Evolutionary conservation across 35 echinoderm and acorn worm genomes (phyloP), one percentile per base, ranked within the genome.

Genomic region (Heliocidaris erythrogramma): DNA sequence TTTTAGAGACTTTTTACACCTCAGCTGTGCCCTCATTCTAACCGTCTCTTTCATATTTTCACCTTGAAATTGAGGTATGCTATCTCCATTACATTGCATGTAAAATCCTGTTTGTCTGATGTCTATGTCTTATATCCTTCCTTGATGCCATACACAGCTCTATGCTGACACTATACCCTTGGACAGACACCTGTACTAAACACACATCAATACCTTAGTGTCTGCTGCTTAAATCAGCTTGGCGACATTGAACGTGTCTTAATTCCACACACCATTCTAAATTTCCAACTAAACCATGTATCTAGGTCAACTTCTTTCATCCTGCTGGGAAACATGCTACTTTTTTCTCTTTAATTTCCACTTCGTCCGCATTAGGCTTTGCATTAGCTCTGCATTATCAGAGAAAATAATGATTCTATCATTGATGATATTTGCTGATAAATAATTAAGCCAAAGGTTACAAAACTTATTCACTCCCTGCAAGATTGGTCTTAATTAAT

Each of bases 121-220:
- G 31, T 89, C 47, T 32, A 27, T 89, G 87, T 89, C 87, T 89
- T 89, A 42, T 89, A 89, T 89, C 87, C 87, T 89, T 89, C 87
- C 87, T 89, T 89, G 87, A 89, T 89, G 87, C 87, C 87, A 89
- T 89, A 89, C 87, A 48, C 87, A 89, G 87, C 32, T 89, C 47
- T 56, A 10, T 56, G 52, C 52, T 56, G 7, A 14, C 14, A 24
- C 7, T 21, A 18, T 78, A 78, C 65, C 65, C 65, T 21, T 78
- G 7, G 65, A 78, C 27, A 78, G 18, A 78, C 65, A 78, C 65
- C 65, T 78, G 65, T 78, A 78, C 60, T 4, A 17, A 69, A 69
- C 6, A 69, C 60, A 69, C 60, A 69, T 17, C 60, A 69, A 69
- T 69, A 24, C 65, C 65, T 78, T 78, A 7, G 65, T 27, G 65